These are phyloP conservation scores for Aphrophora alni DNA, from an alignment of 2,888 invertebrate genomes.

Conservation along the genomic window DNA sequence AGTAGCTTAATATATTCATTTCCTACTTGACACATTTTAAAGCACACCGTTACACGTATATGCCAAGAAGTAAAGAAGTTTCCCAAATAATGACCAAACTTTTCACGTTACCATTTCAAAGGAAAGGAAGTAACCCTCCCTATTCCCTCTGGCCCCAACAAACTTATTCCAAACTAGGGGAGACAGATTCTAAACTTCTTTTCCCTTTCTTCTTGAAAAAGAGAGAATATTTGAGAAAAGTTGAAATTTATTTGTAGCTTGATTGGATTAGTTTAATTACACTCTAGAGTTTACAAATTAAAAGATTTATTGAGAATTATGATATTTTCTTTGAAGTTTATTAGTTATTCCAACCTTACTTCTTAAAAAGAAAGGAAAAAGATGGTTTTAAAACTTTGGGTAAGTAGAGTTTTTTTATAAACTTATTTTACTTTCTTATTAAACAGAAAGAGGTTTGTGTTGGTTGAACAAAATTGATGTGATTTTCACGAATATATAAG, in stretches of 20 bases:
- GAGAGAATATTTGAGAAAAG: neutral
- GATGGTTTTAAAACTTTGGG: too few relatives aligned
- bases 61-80: neutral
- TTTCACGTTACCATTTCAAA: neutral
- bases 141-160: neutral
- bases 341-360: neutral
- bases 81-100: neutral
- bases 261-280: neutral
- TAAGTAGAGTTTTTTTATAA: too few relatives aligned
- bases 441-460: too few relatives aligned
- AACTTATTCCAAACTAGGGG: neutral
- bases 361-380: neutral
- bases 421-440: too few relatives aligned
- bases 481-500: too few relatives aligned
- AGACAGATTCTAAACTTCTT: neutral
- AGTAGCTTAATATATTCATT: neutral
- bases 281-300: neutral
- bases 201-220: neutral
- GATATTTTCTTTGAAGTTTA: neutral
- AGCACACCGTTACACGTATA: too few relatives aligned
- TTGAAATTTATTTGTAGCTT: neutral
- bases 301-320: neutral
- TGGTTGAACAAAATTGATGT: too few relatives aligned
- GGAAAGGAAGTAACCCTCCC: neutral
- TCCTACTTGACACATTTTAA: neutral